A percentile compares a stretch with the other conserved stretches of the same genome.
Evolutionary conservation across 2,113 vertebrate species (phyloP).

Genomic region (Gymnarchus niloticus): DNA sequence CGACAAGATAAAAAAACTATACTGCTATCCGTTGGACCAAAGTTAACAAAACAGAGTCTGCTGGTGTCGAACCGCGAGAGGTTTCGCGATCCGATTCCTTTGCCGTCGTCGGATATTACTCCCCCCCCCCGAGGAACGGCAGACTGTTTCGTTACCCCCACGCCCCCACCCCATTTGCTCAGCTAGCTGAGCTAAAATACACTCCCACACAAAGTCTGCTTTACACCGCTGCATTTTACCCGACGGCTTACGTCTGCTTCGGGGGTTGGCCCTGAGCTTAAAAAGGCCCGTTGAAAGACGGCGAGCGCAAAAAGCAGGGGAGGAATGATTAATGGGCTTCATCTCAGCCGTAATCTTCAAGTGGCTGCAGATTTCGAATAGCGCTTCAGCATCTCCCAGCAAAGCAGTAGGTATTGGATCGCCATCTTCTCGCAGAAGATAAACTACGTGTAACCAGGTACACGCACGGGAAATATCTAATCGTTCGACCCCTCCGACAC

Average conservation of each 20-base stretch:
- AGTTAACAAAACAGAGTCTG: neutral
- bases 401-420: neutral
- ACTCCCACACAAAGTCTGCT: too few relatives aligned
- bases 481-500: neutral
- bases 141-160: neutral
- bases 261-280: neutral
- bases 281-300: neutral
- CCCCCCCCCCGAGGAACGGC: neutral
- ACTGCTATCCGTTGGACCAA: neutral
- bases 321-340: neutral
- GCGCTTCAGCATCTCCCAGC: neutral
- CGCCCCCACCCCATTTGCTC: neutral
- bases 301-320: too few relatives aligned
- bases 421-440: neutral
- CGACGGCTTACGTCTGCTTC: neutral
- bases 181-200: neutral
- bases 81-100: neutral
- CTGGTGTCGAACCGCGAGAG: neutral
- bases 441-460: neutral
- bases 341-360: neutral
- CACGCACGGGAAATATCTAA: neutral
- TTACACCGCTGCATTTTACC: neutral
- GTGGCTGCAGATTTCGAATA: neutral
- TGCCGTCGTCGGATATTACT: neutral
- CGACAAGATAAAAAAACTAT: neutral